Evolutionary conservation across 2,797 vertebrate species (phyloP), one percentile per base, ranked within the genome.

Genomic region (Acrossocheilus wenchowensis): DNA sequence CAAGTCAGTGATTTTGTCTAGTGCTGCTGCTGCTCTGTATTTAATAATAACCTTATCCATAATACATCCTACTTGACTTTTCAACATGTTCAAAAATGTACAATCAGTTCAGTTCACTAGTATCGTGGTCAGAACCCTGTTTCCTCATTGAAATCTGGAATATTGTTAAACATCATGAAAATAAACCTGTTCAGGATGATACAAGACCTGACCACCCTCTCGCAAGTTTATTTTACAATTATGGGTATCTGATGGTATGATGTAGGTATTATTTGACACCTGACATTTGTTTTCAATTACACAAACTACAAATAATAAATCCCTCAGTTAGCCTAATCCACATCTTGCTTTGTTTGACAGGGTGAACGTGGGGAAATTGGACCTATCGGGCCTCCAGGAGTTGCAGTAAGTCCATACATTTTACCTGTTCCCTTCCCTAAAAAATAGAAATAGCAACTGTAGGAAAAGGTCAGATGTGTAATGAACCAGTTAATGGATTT

Each of bases 351-450:
- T 90, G 21, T 82, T 82, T 90, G 90, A 71, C 79, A 97, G 96
- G 96, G 96, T 66, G 93, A 95, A 1, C 91, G 30, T 87, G 96
- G 97, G 84, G 94, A 93, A 19, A 69, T 86, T 0, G 97, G 96
- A 82, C 89, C 85, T 5, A 69, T 60, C 0, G 97, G 96, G 86
- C 93, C 92, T 75, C 91, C 90, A 64, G 96, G 96, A 90, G 89
- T 92, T 50, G 92, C 90, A 30, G 96, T 97, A 90, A 96, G 95
- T 92, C 48, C 45, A 34, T 54, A 21, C 39, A 14, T n/a, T 78
- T 21, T 26, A 9, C 10, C 41, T 74, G 48, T 57, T 30, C 19
- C 45, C 10, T 21, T 68, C 26, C 17, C 36, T 79, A 2, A 66
- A 52, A n/a, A 62, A n/a, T 75, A n/a, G 45, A 54, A 82, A 84